Conservation (phyloP, 2,888 invertebrate species). For the Diarsia rubi region DNA sequence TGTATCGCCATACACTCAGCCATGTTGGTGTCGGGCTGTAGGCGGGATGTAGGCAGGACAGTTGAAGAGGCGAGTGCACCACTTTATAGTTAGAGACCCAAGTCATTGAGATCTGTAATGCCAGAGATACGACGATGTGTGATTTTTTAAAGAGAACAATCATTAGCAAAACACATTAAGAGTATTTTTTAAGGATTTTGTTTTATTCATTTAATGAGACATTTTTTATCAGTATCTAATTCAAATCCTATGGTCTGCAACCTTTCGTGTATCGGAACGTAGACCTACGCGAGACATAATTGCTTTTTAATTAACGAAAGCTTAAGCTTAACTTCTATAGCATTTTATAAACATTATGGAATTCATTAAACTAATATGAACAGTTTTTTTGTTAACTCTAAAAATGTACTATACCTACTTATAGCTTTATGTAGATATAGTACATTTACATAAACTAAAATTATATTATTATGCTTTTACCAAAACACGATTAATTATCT, state of each 20-base stretch:
- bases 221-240: background rate
- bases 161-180: background rate
- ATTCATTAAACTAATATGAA: background rate
- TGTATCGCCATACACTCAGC: constrained; percentile 2
- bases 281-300: too few relatives aligned
- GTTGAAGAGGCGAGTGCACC: background rate
- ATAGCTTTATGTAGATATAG: too few relatives aligned
- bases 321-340: too few relatives aligned
- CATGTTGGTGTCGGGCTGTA: constrained; percentile 4
- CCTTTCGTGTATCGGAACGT: too few relatives aligned
- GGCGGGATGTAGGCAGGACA: constrained; percentile 23
- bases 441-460: background rate
- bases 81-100: constrained; percentile 4
- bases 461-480: background rate
- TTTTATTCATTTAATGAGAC: background rate
- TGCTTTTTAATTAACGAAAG: too few relatives aligned
- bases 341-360: background rate
- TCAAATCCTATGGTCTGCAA: background rate
- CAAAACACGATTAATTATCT: background rate
- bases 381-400: background rate
- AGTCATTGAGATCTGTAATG: background rate
- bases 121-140: background rate
- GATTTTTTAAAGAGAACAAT: background rate
- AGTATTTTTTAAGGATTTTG: background rate
- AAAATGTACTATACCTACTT: background rate